A percentile compares a stretch with the other conserved stretches of the same genome.
These are phyloP conservation scores for Phaenicophaeus curvirostris DNA, from an alignment of 2,797 vertebrate genomes.

Conservation along the genomic window DNA sequence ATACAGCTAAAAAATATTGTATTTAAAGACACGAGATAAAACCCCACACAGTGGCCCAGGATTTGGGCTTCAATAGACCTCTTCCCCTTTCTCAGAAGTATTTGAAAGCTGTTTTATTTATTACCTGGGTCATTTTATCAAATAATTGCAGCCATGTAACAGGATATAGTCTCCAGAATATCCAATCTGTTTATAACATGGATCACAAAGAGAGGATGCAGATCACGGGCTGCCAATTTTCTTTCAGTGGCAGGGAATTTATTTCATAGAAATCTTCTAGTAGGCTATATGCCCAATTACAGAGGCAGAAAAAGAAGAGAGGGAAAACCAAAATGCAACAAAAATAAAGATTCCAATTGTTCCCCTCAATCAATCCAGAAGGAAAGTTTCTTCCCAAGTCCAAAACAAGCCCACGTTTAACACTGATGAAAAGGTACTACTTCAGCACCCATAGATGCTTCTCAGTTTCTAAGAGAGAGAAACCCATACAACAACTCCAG, in stretches of 20 bases:
- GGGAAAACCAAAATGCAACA: background rate
- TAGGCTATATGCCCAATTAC: too few relatives aligned
- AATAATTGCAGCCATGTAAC: background rate
- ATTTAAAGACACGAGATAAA: too few relatives aligned
- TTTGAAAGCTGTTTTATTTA: too few relatives aligned
- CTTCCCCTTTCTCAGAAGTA: too few relatives aligned
- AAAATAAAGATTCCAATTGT: background rate
- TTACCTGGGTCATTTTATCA: too few relatives aligned
- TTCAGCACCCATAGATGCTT: background rate
- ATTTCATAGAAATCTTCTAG: background rate
- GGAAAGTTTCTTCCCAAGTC: background rate
- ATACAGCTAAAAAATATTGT: background rate
- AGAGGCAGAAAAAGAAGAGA: background rate
- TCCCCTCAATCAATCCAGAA: background rate
- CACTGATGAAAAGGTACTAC: background rate
- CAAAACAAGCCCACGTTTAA: background rate
- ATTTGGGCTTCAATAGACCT: too few relatives aligned
- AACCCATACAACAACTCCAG: background rate
- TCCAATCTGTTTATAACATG: accelerated
- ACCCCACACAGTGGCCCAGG: too few relatives aligned
- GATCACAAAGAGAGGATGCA: background rate
- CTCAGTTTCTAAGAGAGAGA: background rate
- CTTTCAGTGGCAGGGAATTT: background rate
- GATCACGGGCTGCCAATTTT: background rate
- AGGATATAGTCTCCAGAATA: background rate